Evolutionary conservation across 1,140 invertebrate species (phyloP).

Genomic region (Achatina immaculata): DNA sequence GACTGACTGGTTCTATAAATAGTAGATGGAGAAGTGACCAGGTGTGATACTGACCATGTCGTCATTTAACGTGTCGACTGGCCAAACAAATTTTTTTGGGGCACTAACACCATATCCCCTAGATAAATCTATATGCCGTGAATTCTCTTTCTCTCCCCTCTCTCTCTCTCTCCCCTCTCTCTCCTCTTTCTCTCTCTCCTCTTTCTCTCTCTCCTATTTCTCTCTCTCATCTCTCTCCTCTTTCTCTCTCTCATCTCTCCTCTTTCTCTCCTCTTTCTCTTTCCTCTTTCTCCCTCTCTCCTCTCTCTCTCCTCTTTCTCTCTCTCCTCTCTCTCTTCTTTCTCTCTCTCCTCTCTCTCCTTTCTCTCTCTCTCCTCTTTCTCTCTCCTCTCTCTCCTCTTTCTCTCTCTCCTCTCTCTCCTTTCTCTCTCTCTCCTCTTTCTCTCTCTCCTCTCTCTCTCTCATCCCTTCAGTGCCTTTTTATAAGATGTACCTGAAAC

Average conservation of each 20-base stretch:
- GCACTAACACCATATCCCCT: too few relatives aligned
- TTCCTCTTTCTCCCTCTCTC: not conserved
- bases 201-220: not conserved
- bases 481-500: not conserved
- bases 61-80: too few relatives aligned
- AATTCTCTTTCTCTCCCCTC: too few relatives aligned
- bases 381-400: not conserved
- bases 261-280: not conserved
- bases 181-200: too few relatives aligned
- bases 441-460: slow-evolving; percentile 17
- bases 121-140: too few relatives aligned
- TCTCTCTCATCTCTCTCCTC: too few relatives aligned
- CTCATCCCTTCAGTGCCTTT: not conserved
- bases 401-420: slow-evolving; percentile 9
- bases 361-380: not conserved
- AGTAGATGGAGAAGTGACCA: too few relatives aligned
- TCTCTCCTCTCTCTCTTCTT: not conserved
- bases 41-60: too few relatives aligned
- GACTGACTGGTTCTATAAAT: too few relatives aligned
- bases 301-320: not conserved
- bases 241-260: too few relatives aligned
- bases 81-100: too few relatives aligned
- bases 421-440: slow-evolving; percentile 2
- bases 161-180: too few relatives aligned
- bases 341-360: not conserved